Evolutionary conservation across 2,113 vertebrate genomes (phyloP).

Genomic region (Tichodroma muraria): DNA sequence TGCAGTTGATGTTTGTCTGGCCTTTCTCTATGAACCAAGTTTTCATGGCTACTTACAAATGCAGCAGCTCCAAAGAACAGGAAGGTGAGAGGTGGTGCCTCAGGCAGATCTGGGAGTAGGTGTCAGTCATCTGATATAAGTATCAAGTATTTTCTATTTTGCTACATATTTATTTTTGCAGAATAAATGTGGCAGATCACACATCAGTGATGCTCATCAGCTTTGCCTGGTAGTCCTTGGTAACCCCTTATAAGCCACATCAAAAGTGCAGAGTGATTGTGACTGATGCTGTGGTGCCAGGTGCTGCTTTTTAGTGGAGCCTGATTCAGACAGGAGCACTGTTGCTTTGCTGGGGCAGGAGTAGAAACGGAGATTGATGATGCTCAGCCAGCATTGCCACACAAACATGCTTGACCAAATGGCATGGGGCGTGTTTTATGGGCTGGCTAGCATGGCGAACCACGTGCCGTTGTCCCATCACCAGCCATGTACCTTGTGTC

Average conservation of each 20-base stretch:
- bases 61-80: background rate
- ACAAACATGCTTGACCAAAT: background rate
- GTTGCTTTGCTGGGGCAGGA: background rate
- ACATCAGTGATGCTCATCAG: background rate
- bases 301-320: background rate
- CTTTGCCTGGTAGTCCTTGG: background rate
- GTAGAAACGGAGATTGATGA: background rate
- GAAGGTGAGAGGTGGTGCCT: background rate
- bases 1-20: background rate
- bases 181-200: background rate
- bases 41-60: background rate
- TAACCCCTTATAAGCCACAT: background rate
- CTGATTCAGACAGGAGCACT: background rate
- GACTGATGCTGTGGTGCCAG: background rate
- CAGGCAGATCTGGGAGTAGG: background rate
- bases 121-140: background rate
- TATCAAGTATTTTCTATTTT: background rate
- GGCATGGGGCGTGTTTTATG: background rate
- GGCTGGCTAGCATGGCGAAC: fast-evolving
- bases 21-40: background rate
- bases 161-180: background rate
- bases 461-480: background rate
- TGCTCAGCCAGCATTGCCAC: background rate
- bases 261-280: background rate
- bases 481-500: background rate